Base-by-base conservation (phyloP, 2,113 vertebrate species). In the Peucedramus taeniatus region DNA sequence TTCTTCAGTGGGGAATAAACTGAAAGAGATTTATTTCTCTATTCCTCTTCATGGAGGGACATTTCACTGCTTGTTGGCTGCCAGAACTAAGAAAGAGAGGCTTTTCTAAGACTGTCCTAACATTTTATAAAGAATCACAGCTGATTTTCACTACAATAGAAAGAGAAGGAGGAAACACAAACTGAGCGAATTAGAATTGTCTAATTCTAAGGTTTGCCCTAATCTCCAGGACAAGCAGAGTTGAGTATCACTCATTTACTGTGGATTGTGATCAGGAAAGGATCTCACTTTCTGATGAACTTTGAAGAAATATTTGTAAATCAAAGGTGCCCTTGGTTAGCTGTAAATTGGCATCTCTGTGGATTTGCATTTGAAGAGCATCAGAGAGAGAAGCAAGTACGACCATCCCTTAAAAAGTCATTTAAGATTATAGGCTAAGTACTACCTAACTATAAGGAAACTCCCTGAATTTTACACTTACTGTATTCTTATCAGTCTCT, bases 31-130 rank as follows among this genome's bases (percentile, higher is more conserved):
- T 51, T 39, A 8, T 49, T 50, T 89, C 39, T 51, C 7, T 18
- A 15, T 20, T 40, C 0, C 3, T 74, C 2, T 21, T 80, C 57
- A 76, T 0, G 4, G 20, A 82, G 15, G 7, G 31, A 9, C 16
- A 61, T 85, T 85, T 88, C 1, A 2, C 19, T 70, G 10, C 15
- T n/a, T 24, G 15, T 33, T 68, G 15, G 15, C 28, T 61, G 31
- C 37, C 72, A 70, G 16, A 74, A 70, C n/a, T 44, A 17, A 30
- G 24, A 72, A 35, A 64, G 3, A 6, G 16, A 87, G 40, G 27
- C 5, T 89, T 68, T 24, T 77, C 14, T 80, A 54, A 84, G 45
- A 28, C 53, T 39, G 24, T 4, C 0, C 28, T 69, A 39, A 40
- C 17, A 57, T 65, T 87, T 74, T n/a, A 28, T 61, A 57, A 19